Evolutionary conservation across 2,797 vertebrate species (phyloP), one percentile per base, ranked within the genome.

Genomic region (Tolypeutes matacus): DNA sequence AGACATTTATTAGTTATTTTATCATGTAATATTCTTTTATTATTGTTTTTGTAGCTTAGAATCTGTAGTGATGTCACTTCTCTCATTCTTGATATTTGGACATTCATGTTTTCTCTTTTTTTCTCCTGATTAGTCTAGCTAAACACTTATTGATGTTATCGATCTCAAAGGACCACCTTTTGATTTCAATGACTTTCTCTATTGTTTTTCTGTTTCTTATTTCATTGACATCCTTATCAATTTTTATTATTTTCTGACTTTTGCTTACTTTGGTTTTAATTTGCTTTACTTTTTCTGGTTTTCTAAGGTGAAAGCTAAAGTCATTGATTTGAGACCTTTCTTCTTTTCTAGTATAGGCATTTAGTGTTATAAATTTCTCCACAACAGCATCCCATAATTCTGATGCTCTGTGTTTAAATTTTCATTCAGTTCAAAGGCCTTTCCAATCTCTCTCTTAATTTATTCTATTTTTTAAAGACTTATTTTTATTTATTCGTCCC

Each of bases 181-280:
- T 67, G 14, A 87, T 82, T 39, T 49, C 27, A 88, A 60, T 76
- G 18, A 53, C 77, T 91, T 94, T 72, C 67, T 92, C 56, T 64
- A 15, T 25, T 96, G 29, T 53, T 85, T 89, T 88, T 39, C 36
- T 60, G n/a, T 93, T 95, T 84, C 70, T 18, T 87, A 27, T 86
- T 75, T 89, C n/a, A 85, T 29, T 77, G 56, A 29, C 15, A 10
- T 31, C 3, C 10, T 88, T 3, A 36, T 36, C 76, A 17, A 60
- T 77, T 95, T 84, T 82, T 72, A 80, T 89, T 81, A 72, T 85
- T 93, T 89, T 34, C 18, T 91, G 73, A 93, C 5, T 70, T 75
- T 58, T 93, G 36, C 0, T 69, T 84, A 67, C 23, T 73, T 62
- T 92, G 14, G 2, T 27, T 72, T 81, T 91, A 85, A 82, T 7